phyloP scores from a whole-genome alignment of 2,797 vertebrate genomes.

The Rhinogobio ventralis region DNA sequence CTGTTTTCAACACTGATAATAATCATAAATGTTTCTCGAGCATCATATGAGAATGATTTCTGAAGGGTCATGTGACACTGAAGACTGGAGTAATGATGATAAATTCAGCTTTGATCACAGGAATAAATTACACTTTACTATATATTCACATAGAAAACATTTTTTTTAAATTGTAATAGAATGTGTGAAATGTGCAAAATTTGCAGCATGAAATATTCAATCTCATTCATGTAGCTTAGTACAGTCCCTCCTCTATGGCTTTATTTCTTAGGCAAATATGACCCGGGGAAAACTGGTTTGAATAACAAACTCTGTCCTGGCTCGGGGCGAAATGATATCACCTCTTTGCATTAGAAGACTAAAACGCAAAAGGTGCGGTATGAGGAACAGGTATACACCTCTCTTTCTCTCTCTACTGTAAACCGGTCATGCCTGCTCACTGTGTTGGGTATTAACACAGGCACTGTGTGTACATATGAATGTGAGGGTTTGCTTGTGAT shows the following conservation, averaged over 20 bases:
- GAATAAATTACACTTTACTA: background rate
- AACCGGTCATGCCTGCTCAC: conserved; percentile 65
- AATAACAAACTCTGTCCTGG: conserved; percentile 42
- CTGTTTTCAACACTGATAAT: too few relatives aligned
- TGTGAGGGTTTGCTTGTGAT: background rate
- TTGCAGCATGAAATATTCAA: background rate
- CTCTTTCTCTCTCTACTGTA: background rate
- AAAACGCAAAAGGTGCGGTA: conserved; percentile 15
- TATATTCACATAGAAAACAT: background rate
- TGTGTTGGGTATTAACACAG: conserved; percentile 29
- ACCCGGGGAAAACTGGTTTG: conserved; percentile 11
- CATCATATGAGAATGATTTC: background rate
- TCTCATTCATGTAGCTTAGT: too few relatives aligned
- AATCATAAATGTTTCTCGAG: too few relatives aligned
- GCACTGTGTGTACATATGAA: background rate
- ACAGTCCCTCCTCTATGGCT: background rate
- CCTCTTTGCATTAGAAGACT: conserved; percentile 39
- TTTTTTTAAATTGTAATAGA: background rate
- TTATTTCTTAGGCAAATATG: conserved; percentile 65
- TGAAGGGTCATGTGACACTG: background rate
- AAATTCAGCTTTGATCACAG: background rate
- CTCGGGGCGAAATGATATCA: conserved; percentile 19
- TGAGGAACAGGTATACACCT: background rate
- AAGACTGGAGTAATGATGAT: background rate
- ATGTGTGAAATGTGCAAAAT: background rate